These are phyloP conservation scores for Eupristina koningsbergeri DNA, from an alignment of 1,140 invertebrate genomes.

Conservation along the genomic window DNA sequence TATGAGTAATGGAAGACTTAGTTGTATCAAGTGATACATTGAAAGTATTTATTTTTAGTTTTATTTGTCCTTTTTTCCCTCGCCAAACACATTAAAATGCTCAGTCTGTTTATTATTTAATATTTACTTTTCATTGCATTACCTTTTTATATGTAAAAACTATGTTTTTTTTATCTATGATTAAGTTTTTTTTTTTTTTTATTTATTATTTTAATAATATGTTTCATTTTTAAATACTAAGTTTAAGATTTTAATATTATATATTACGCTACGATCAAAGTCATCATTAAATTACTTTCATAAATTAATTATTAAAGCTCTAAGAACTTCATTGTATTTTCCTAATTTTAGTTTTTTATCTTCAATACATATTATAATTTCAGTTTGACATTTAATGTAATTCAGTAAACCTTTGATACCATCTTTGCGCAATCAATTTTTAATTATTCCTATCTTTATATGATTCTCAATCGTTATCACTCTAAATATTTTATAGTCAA, in stretches of 20 bases:
- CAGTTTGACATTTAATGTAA: no score
- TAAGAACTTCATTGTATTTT: constrained; percentile 26
- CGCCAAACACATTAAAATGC: neutral
- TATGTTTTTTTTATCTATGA: constrained; percentile 9
- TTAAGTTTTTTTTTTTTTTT: constrained; percentile 4
- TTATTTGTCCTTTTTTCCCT: neutral
- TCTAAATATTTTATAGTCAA: no score
- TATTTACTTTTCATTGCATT: neutral
- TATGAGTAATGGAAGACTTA: constrained; percentile 71
- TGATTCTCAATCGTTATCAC: no score
- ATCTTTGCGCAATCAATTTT: no score
- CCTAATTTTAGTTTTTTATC: constrained; percentile 1
- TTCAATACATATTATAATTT: no score
- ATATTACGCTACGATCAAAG: constrained; percentile 3
- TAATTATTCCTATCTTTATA: no score
- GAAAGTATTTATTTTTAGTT: constrained; percentile 57
- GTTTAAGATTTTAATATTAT: constrained; percentile 31
- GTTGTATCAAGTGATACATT: constrained; percentile 67
- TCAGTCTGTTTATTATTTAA: neutral
- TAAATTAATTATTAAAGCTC: neutral
- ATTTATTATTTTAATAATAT: neutral
- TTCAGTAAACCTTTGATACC: no score
- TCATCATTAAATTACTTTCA: neutral
- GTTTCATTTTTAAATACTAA: constrained; percentile 5
- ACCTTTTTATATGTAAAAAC: neutral